Conservation (phyloP, 2,113 vertebrate species). For the Arvicanthis niloticus region DNA sequence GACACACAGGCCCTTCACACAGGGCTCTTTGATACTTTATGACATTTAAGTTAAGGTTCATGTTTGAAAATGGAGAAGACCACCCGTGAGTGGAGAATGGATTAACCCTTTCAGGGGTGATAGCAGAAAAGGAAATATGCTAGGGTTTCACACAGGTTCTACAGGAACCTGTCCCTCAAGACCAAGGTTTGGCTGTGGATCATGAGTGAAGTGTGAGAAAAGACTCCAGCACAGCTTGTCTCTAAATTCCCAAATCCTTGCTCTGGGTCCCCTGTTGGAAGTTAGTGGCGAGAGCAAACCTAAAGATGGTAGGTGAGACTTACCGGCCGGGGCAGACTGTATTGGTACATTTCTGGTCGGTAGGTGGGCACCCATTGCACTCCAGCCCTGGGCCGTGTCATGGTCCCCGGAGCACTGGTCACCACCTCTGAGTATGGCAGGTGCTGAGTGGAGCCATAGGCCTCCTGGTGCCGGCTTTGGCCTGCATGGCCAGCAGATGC, state of each 20-base stretch:
- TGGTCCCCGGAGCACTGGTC: conserved; percentile 96
- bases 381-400: conserved; percentile 90
- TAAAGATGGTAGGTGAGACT: conserved; percentile 69
- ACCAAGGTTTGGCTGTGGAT: not conserved
- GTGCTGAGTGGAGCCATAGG: conserved; percentile 91
- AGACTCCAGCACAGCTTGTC: not conserved
- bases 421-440: conserved; percentile 95
- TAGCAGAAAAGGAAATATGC: not conserved
- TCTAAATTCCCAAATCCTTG: not conserved
- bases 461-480: conserved; percentile 91
- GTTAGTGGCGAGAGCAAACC: not conserved
- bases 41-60: conserved; percentile 5
- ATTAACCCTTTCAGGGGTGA: not conserved
- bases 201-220: not conserved
- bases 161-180: not conserved
- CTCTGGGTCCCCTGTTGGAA: not conserved
- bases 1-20: not conserved
- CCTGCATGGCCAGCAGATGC: conserved; percentile 95
- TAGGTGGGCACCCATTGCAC: conserved; percentile 98
- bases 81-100: not conserved
- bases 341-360: conserved; percentile 95
- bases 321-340: conserved; percentile 96
- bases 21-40: not conserved
- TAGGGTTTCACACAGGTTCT: not conserved
- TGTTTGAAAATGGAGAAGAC: not conserved